Conservation (phyloP, 2,797 vertebrate species). For the Zenarchopterus dispar region DNA sequence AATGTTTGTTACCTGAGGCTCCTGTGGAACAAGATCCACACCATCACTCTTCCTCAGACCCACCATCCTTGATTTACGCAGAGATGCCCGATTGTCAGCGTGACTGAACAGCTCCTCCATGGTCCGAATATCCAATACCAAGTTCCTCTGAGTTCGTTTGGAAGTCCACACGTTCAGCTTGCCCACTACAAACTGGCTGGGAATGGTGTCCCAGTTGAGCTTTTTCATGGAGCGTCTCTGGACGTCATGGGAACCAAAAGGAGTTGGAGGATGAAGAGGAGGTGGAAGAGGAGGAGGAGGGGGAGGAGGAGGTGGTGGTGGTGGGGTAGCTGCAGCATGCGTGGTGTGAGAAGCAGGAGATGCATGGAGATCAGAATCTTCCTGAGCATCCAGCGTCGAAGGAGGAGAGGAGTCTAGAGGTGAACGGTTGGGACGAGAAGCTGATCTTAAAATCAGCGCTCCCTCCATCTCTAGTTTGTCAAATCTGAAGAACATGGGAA, state of each 20-base stretch:
- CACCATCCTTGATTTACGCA: slow-evolving; percentile 28
- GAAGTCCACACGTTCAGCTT: slow-evolving; percentile 84
- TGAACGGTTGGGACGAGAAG: slow-evolving; percentile 33
- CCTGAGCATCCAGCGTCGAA: neutral
- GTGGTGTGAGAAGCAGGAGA: slow-evolving; percentile 7
- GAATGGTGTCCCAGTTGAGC: slow-evolving; percentile 87
- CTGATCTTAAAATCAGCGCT: slow-evolving; percentile 45
- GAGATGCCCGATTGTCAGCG: slow-evolving; percentile 57
- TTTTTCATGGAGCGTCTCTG: slow-evolving; percentile 83
- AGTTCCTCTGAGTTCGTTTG: slow-evolving; percentile 65
- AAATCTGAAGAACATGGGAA: neutral
- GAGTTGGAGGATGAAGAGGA: slow-evolving; percentile 19
- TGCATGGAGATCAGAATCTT: slow-evolving; percentile 25
- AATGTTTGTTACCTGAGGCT: slow-evolving; percentile 57
- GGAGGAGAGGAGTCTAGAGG: slow-evolving; percentile 19
- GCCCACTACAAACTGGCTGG: slow-evolving; percentile 81
- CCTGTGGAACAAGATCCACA: slow-evolving; percentile 34
- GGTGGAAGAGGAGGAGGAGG: neutral
- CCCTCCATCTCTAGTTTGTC: slow-evolving; percentile 63
- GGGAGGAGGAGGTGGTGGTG: slow-evolving; percentile 4
- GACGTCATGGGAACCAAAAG: slow-evolving; percentile 43
- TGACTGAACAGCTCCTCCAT: slow-evolving; percentile 88
- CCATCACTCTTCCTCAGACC: slow-evolving; percentile 56
- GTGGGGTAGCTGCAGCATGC: slow-evolving; percentile 15
- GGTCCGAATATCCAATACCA: slow-evolving; percentile 79